Evolutionary conservation across 2,888 invertebrate genomes (phyloP).

Genomic region (Rutpela maculata): DNA sequence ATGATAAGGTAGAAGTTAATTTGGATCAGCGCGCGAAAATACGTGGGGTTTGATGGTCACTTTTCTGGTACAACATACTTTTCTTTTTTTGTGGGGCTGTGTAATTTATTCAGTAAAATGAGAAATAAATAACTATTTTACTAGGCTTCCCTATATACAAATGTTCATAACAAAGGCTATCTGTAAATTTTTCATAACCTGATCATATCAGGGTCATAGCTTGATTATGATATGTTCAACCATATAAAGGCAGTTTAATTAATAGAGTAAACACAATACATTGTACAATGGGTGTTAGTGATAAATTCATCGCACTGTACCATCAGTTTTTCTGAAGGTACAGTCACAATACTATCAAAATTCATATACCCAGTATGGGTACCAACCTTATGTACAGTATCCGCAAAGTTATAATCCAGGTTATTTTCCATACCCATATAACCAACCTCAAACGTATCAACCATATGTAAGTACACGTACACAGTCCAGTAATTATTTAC

Average conservation of each 20-base stretch:
- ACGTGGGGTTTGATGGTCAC: too few relatives aligned
- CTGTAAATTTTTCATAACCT: not conserved
- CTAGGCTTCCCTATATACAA: not conserved
- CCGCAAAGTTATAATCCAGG: not conserved
- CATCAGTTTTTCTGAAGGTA: not conserved
- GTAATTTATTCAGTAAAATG: too few relatives aligned
- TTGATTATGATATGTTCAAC: not conserved
- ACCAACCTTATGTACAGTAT: not conserved
- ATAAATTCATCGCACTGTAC: not conserved
- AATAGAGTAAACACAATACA: not conserved
- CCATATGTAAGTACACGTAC: constrained; percentile 8
- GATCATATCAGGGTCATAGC: not conserved
- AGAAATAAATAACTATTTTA: too few relatives aligned
- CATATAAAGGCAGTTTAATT: constrained; percentile 2
- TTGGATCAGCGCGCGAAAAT: too few relatives aligned
- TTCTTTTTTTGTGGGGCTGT: too few relatives aligned
- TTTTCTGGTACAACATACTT: too few relatives aligned
- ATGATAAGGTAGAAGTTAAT: too few relatives aligned
- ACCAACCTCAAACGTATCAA: not conserved
- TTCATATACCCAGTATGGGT: not conserved
- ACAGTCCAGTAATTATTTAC: not conserved
- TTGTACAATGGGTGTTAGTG: constrained; percentile 16
- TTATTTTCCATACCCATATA: constrained; percentile 5
- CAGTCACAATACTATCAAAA: constrained; percentile 15
- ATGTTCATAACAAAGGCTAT: not conserved